These are phyloP conservation scores for Naja naja DNA, from an alignment of 2,113 vertebrate species.

Conservation along the genomic window DNA sequence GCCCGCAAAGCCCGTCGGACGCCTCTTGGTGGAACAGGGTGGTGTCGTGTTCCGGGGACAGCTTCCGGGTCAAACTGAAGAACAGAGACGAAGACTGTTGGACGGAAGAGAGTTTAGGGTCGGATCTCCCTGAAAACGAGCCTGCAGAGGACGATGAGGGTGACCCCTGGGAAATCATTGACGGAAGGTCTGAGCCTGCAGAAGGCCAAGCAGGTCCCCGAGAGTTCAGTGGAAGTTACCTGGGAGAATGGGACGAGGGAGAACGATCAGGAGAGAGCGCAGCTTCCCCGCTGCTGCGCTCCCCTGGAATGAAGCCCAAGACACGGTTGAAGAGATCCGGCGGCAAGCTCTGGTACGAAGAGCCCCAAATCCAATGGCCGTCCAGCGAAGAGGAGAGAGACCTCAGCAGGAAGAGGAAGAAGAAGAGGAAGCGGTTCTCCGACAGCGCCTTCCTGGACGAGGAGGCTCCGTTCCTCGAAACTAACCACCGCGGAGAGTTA, in stretches of 20 bases:
- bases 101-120: conserved; percentile 47
- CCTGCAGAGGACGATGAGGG: conserved; percentile 17
- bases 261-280: no score
- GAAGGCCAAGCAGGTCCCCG: conserved; percentile 11
- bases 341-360: conserved; percentile 52
- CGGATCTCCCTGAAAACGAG: conserved; percentile 37
- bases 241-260: conserved; percentile 37
- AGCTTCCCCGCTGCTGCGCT: no score
- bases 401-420: conserved; percentile 50
- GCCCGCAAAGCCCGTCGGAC: conserved; percentile 14
- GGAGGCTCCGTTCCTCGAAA: conserved; percentile 47
- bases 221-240: conserved; percentile 39
- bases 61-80: conserved; percentile 63
- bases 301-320: conserved; percentile 42
- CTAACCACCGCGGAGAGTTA: conserved; percentile 34
- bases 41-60: conserved; percentile 55
- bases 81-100: conserved; percentile 24
- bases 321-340: conserved; percentile 47
- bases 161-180: conserved; percentile 31
- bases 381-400: conserved; percentile 46
- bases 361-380: conserved; percentile 43
- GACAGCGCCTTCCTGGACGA: conserved; percentile 41
- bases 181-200: conserved; percentile 31
- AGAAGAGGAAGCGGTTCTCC: conserved; percentile 41
- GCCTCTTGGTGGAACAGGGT: conserved; percentile 68